Conservation (phyloP, 2,888 invertebrate species). For the Meghimatium bilineatum region DNA sequence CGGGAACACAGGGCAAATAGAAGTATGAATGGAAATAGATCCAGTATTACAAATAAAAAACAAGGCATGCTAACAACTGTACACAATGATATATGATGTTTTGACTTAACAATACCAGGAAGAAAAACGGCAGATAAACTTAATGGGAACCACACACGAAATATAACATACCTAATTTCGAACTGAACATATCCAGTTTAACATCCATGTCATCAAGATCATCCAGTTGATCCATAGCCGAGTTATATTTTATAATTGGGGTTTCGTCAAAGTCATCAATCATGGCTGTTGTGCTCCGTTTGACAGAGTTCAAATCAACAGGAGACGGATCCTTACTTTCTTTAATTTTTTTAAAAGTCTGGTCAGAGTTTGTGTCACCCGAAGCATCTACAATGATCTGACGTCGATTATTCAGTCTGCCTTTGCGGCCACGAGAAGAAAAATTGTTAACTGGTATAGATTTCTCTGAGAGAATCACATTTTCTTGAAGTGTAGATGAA, state of each 20-base stretch:
- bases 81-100: too few relatives aligned
- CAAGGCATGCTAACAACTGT: too few relatives aligned
- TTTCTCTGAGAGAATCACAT: conserved; percentile 59
- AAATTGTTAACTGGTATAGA: conserved; percentile 52
- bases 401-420: conserved; percentile 34
- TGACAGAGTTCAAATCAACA: neutral
- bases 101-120: too few relatives aligned
- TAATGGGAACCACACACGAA: too few relatives aligned
- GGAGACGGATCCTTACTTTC: conserved; percentile 38
- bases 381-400: conserved; percentile 45
- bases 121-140: too few relatives aligned
- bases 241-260: conserved; percentile 26
- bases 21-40: too few relatives aligned
- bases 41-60: too few relatives aligned
- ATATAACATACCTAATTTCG: conserved; percentile 26
- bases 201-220: conserved; percentile 38
- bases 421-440: conserved; percentile 32
- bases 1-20: too few relatives aligned
- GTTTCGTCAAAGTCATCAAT: conserved; percentile 48
- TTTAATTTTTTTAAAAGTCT: conserved; percentile 15
- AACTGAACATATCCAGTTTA: conserved; percentile 26
- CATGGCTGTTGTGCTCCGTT: conserved; percentile 27
- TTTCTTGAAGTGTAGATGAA: conserved; percentile 50
- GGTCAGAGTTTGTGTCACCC: conserved; percentile 31
- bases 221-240: conserved; percentile 30